Conservation (phyloP, 1,140 invertebrate genomes). For the Rhagoletis zephyria region DNA sequence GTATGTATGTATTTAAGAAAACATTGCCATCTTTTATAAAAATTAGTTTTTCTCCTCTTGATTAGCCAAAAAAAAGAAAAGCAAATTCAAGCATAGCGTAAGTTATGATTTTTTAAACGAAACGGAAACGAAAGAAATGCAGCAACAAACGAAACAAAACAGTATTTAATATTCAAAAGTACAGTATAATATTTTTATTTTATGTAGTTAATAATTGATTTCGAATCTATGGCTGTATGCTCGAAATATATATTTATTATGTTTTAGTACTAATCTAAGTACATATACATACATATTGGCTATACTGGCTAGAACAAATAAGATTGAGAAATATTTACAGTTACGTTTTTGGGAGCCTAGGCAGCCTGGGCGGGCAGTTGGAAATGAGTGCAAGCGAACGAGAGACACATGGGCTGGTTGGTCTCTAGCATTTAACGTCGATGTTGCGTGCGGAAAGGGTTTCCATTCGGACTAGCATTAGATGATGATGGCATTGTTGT, state of each 20-base stretch:
- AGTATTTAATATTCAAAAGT: not conserved
- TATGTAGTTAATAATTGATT: not conserved
- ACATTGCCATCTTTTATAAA: not conserved
- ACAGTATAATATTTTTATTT: too few species aligned
- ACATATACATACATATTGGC: not conserved
- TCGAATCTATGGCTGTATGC: not conserved
- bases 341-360: conserved; percentile 10
- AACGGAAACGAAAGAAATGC: conserved; percentile 2
- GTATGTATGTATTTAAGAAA: conserved; percentile 3
- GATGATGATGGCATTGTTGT: conserved; percentile 57
- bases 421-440: not conserved
- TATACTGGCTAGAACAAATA: not conserved
- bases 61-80: not conserved
- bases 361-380: not conserved
- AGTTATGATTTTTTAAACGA: conserved; percentile 5
- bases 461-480: conserved; percentile 45
- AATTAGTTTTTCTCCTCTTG: not conserved
- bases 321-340: conserved; percentile 35
- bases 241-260: not conserved
- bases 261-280: too few species aligned
- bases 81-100: conserved; percentile 21
- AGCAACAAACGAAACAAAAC: conserved; percentile 12
- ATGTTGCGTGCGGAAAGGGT: conserved; percentile 2
- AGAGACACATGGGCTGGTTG: conserved; percentile 18
- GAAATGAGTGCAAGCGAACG: conserved; percentile 1